Percentiles rank a stretch among this genome's conserved stretches.
Evolutionary conservation across 2,113 vertebrate genomes (phyloP).

Genomic region (Microcebus lehilahytsara): DNA sequence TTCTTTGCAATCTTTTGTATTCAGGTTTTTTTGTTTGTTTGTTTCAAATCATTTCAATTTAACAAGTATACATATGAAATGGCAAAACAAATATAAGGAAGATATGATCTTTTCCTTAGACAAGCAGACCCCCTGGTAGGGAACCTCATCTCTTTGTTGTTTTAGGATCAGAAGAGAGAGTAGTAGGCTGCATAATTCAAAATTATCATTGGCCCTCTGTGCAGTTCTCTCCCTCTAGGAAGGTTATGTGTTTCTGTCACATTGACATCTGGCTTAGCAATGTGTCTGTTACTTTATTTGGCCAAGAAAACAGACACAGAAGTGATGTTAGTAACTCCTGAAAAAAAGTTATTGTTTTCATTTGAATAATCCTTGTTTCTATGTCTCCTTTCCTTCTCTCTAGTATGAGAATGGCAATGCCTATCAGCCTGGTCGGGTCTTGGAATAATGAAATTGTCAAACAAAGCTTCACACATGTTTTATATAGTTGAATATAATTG

Average conservation of each 20-base stretch:
- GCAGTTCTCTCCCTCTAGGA: background rate
- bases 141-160: background rate
- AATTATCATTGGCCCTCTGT: background rate
- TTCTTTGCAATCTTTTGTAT: background rate
- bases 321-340: background rate
- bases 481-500: background rate
- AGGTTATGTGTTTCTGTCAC: background rate
- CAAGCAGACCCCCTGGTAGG: background rate
- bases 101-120: background rate
- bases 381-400: background rate
- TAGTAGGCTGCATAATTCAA: background rate
- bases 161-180: background rate
- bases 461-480: background rate
- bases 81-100: background rate
- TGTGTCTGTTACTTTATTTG: background rate
- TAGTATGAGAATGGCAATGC: background rate
- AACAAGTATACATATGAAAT: background rate
- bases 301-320: background rate
- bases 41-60: background rate
- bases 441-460: background rate
- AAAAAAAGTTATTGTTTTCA: background rate
- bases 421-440: background rate
- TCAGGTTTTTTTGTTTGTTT: background rate
- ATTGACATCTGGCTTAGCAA: background rate
- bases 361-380: background rate